Evolutionary conservation across 2,113 vertebrate genomes (phyloP), one percentile per base, ranked within the genome.

Genomic region (Todiramphus saurophagus): DNA sequence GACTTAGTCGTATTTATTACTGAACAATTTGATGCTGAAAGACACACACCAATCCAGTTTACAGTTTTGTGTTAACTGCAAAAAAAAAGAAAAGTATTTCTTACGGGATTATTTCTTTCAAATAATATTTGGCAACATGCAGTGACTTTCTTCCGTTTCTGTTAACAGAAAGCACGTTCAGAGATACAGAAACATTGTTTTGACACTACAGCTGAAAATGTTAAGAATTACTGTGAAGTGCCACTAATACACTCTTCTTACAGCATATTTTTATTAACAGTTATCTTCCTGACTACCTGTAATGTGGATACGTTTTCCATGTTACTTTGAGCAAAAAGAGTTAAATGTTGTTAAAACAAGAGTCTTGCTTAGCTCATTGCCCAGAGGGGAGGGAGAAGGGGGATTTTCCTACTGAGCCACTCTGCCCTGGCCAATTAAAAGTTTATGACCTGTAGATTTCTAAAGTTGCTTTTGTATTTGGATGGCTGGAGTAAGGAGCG

Each of bases 1-100:
- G 96, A 97, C 96, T 68, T 97, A 93, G 85, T 98, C 39, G 1
- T 97, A 97, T 98, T 98, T 98, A 98, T 98, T 98, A 96, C 96
- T 96, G 96, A 98, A 95, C 91, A 97, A 94, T 97, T 92, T 97
- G 97, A 98, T 97, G 97, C 97, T 97, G 96, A 97, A 96, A 97
- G 89, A 97, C 95, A 94, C 96, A 80, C 76, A 96, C 89, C 51
- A 56, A 97, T 96, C 91, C 92, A 95, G 95, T 96, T 94, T 97
- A 93, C 91, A 95, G 50, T 96, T 97, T 89, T 94, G 90, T 94
- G 82, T 90, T 92, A 93, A 94, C 84, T 95, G 85, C 80, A 97
- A 96, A 96, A 90, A 83, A 41, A 41, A 19, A 21, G 27, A 76
- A 51, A 78, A 87, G 20, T 84, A 58, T 97, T 96, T 95, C 94